Evolutionary conservation across 2,888 invertebrate species (phyloP), one percentile per base, ranked within the genome.

Genomic region (Leptinotarsa juncta): DNA sequence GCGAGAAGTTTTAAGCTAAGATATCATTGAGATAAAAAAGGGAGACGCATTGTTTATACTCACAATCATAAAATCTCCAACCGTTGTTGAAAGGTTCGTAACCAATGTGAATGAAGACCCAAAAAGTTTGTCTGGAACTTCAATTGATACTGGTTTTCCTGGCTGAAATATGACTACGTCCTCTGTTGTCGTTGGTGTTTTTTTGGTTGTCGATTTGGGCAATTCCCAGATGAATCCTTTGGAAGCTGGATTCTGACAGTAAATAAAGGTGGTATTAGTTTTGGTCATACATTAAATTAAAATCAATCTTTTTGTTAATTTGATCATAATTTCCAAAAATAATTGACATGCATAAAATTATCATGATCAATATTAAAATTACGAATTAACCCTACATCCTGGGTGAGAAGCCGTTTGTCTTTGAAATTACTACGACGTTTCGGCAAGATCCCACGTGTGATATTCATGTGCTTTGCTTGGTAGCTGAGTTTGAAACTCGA

Each of bases 51-150:
- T 0, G 32, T 42, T 42, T 42, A 0, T 69, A 86, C 87, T 88
- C 88, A 93, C 94, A 89, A 93, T 91, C 82, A 94, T 91, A 74
- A 92, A 90, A 83, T 91, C 92, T 53, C 92, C 93, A 82, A 92
- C 86, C 77, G 92, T 87, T 84, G 91, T 92, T 86, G 93, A 93
- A 82, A 93, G 88, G 80, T 90, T 90, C 82, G 93, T 93, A 80
- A 94, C 89, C 67, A 93, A 88, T 74, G 90, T 91, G 86, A 93
- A 93, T 84, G 92, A 92, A 16, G 91, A 90, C 68, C 93, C 93
- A 87, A 94, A 92, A 81, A 92, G 88, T 84, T 88, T 89, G 77
- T 91, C 90, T 76, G 93, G 93, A 82, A 94, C 87, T 80, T 93
- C 92, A 85, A 94, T 89, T 83, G 91, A 91, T 78, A 93, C 93